These are phyloP conservation scores for Lepidurus packardi DNA, from an alignment of 1,140 invertebrate species.

Conservation along the genomic window DNA sequence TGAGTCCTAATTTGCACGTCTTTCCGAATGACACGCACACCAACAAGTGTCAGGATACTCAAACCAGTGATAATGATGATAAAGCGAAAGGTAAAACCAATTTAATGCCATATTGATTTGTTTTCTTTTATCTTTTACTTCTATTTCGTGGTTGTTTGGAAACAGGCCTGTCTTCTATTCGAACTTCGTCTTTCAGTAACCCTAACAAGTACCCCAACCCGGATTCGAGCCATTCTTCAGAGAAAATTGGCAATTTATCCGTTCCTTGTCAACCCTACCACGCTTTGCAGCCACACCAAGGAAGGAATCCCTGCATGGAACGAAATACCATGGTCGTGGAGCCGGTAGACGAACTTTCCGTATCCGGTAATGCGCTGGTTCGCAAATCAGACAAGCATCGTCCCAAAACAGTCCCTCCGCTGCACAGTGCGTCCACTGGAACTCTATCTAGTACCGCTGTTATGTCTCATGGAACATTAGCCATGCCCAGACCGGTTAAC, in stretches of 20 bases:
- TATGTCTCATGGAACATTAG: conserved; percentile 44
- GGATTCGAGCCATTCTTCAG: conserved; percentile 20
- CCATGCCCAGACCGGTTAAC: conserved; percentile 46
- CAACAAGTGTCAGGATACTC: conserved; percentile 32
- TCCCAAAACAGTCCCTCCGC: conserved; percentile 46
- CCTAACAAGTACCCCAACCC: not conserved
- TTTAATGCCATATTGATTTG: too few relatives aligned
- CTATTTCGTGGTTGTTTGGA: not conserved
- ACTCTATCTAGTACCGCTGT: conserved; percentile 41
- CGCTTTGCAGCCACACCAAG: conserved; percentile 71
- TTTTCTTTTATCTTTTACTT: too few relatives aligned
- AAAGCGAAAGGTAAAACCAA: not conserved
- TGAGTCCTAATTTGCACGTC: not conserved
- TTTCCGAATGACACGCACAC: conserved; percentile 23
- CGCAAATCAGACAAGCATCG: conserved; percentile 58
- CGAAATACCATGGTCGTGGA: conserved; percentile 61
- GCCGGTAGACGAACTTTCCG: conserved; percentile 55
- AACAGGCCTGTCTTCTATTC: not conserved
- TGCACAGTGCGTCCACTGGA: conserved; percentile 42
- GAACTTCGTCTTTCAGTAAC: conserved; percentile 9
- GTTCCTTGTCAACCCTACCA: conserved; percentile 39
- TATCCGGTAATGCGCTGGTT: conserved; percentile 58
- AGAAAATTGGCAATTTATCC: not conserved
- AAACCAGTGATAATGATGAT: conserved; percentile 18
- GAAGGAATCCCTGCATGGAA: conserved; percentile 81